These are phyloP conservation scores for Buphagus erythrorhynchus DNA, from an alignment of 2,797 vertebrate species.

Conservation along the genomic window DNA sequence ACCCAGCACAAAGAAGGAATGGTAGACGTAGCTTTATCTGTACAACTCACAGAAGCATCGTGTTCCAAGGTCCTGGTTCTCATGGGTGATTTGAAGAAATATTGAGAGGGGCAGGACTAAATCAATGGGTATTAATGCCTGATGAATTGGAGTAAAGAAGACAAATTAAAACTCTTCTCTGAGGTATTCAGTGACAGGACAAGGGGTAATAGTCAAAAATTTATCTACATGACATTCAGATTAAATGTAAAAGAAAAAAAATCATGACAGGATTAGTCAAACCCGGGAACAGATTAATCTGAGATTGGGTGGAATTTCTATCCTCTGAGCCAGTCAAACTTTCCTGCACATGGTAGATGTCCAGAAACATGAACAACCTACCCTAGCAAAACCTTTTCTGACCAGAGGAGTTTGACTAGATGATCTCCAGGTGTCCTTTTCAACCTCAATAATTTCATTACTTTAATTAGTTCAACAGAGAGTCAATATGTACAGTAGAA, in stretches of 20 bases:
- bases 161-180: neutral
- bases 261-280: neutral
- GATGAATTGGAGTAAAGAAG: neutral
- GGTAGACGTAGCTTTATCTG: neutral
- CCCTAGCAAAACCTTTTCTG: neutral
- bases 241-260: neutral
- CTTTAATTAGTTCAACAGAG: neutral
- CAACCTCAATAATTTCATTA: neutral
- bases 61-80: neutral
- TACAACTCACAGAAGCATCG: neutral
- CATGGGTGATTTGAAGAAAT: neutral
- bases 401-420: neutral
- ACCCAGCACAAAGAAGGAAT: neutral
- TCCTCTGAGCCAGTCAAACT: neutral
- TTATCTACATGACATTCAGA: neutral
- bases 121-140: neutral
- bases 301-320: neutral
- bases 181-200: neutral
- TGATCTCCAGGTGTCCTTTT: neutral
- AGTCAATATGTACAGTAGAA: neutral
- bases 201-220: neutral
- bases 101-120: fast-evolving
- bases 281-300: neutral
- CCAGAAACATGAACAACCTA: neutral
- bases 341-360: fast-evolving